Percentiles rank a stretch among this genome's conserved stretches.
Evolutionary conservation across 2,888 invertebrate species (phyloP).

Genomic region (Athalia circularis): DNA sequence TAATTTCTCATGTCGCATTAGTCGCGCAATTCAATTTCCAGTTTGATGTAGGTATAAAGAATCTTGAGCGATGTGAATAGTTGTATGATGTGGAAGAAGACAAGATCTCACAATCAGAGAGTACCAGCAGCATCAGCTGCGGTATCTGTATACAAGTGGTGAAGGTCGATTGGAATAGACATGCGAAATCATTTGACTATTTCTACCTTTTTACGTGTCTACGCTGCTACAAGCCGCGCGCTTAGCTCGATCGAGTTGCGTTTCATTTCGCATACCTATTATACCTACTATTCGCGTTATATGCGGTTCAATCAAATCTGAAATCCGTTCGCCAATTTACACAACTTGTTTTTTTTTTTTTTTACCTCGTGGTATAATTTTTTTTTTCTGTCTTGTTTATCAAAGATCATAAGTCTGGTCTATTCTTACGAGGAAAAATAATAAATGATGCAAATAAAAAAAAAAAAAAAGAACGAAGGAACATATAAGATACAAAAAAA

Average conservation of each 20-base stretch:
- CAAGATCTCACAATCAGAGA: neutral
- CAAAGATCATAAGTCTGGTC: neutral
- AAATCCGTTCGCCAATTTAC: neutral
- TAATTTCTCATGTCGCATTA: neutral
- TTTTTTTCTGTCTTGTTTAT: neutral
- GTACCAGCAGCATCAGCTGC: too few relatives aligned
- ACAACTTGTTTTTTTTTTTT: neutral
- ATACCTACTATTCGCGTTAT: neutral
- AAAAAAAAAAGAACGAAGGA: neutral
- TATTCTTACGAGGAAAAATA: neutral
- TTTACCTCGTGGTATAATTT: neutral
- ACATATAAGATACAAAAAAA: neutral
- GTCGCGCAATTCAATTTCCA: neutral
- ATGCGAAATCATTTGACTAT: conserved; percentile 31
- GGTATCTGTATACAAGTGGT: neutral
- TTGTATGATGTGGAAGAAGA: neutral
- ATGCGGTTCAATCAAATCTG: neutral
- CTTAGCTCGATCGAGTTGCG: neutral
- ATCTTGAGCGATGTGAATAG: too few relatives aligned
- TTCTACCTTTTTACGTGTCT: conserved; percentile 33
- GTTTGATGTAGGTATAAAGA: neutral
- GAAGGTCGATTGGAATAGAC: conserved; percentile 45
- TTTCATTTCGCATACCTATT: too few relatives aligned
- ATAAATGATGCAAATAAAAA: neutral
- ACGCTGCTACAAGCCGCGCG: neutral